phyloP scores from a whole-genome alignment of 2,797 vertebrate genomes.

The Argya squamiceps region DNA sequence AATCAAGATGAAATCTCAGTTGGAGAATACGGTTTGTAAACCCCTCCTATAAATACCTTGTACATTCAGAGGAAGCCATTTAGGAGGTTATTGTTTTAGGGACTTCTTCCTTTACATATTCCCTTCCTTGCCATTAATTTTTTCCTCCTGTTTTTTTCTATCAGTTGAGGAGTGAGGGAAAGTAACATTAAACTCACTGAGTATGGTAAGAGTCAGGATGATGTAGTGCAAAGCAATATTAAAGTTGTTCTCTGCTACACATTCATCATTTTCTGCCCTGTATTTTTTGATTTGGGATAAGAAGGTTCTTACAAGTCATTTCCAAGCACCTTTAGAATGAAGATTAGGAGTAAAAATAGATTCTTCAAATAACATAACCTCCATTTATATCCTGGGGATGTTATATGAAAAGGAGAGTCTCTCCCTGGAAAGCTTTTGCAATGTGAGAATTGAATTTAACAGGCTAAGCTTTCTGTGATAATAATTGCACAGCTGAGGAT shows the following conservation, averaged over 20 bases:
- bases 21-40: not conserved
- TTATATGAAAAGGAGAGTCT: slow-evolving; percentile 4
- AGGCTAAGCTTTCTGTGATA: not conserved
- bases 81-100: not conserved
- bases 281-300: not conserved
- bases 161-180: not conserved
- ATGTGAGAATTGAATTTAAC: slow-evolving; percentile 46
- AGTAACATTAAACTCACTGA: not conserved
- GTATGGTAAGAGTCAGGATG: not conserved
- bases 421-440: slow-evolving; percentile 18
- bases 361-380: not conserved
- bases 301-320: not conserved
- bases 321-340: not conserved
- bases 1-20: not conserved
- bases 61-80: not conserved
- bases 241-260: not conserved
- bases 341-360: not conserved
- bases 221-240: not conserved
- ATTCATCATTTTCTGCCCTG: not conserved
- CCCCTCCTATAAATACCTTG: not conserved
- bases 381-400: not conserved
- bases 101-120: not conserved
- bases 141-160: rapidly evolving
- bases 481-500: slow-evolving; percentile 51
- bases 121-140: not conserved